Conservation (phyloP, 1,140 invertebrate genomes). For the Lordiphosa clarofinis region DNA sequence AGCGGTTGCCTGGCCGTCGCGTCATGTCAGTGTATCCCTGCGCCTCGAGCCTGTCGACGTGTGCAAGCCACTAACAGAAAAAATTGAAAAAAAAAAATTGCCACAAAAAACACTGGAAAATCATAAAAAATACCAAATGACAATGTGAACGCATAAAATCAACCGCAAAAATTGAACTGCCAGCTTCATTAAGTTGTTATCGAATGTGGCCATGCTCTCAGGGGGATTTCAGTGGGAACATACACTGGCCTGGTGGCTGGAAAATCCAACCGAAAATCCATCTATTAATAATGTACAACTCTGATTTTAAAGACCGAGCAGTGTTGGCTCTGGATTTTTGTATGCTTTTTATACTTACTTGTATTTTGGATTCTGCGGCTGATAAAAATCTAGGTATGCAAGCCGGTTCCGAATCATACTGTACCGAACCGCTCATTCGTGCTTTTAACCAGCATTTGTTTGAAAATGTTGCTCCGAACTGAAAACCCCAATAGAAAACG, state of each 20-base stretch:
- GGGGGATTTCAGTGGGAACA: background rate
- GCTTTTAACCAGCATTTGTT: too few relatives aligned
- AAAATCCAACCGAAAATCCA: too few relatives aligned
- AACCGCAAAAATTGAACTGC: slow-evolving; percentile 21
- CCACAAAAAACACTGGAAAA: background rate
- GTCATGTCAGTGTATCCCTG: slow-evolving; percentile 16
- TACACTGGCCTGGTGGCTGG: background rate
- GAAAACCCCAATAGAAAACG: too few relatives aligned
- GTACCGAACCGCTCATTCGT: too few relatives aligned
- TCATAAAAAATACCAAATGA: slow-evolving; percentile 12
- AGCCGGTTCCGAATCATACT: too few relatives aligned
- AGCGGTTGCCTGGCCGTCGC: slow-evolving; percentile 28
- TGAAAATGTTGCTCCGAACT: too few relatives aligned
- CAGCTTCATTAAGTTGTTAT: slow-evolving; percentile 4
- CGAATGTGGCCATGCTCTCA: background rate
- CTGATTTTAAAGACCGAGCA: too few relatives aligned
- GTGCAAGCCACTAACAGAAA: slow-evolving; percentile 8
- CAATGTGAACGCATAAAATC: slow-evolving; percentile 10
- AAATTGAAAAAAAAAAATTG: background rate
- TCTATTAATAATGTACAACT: background rate
- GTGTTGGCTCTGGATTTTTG: too few relatives aligned
- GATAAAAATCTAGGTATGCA: too few relatives aligned
- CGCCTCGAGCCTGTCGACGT: slow-evolving; percentile 20
- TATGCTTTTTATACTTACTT: too few relatives aligned
- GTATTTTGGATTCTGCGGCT: too few relatives aligned